Conservation (phyloP, 2,888 invertebrate genomes). For the Parnassius apollo region DNA sequence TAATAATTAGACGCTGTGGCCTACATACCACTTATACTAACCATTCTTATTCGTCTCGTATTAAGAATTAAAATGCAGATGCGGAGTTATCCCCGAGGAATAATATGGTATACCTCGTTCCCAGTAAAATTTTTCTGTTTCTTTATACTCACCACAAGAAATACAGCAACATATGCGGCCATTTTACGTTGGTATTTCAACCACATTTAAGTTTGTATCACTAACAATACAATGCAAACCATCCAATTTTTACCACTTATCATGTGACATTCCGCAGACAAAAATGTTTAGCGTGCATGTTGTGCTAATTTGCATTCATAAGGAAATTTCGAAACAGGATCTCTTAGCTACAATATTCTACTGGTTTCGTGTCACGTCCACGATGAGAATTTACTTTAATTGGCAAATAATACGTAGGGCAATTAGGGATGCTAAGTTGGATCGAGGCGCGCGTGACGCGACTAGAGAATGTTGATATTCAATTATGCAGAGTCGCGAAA, state of each 20-base stretch:
- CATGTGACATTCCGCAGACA: not conserved
- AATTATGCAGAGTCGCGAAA: conserved; percentile 77
- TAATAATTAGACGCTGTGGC: too few relatives aligned
- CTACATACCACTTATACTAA: too few relatives aligned
- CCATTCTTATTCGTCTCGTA: too few relatives aligned
- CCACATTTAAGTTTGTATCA: too few relatives aligned
- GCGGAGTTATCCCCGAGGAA: too few relatives aligned
- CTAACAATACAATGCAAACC: too few relatives aligned
- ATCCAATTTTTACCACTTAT: not conserved
- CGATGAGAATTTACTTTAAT: conserved; percentile 81
- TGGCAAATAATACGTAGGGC: conserved; percentile 81
- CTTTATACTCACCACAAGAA: too few relatives aligned
- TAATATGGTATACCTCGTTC: too few relatives aligned
- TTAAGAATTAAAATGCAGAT: too few relatives aligned
- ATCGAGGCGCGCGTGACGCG: conserved; percentile 75
- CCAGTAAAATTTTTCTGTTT: too few relatives aligned
- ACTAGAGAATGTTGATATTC: conserved; percentile 70
- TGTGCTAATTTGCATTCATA: conserved; percentile 51
- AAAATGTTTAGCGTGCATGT: conserved; percentile 1
- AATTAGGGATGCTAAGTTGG: conserved; percentile 81
- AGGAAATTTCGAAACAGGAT: conserved; percentile 48
- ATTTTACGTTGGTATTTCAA: too few relatives aligned
- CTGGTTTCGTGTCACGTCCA: conserved; percentile 76
- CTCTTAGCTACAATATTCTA: conserved; percentile 60
- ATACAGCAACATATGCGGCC: too few relatives aligned